A percentile compares a stretch with the other conserved stretches of the same genome.
Evolutionary conservation across 2,797 vertebrate genomes (phyloP).

Genomic region (Trematomus bernacchii): DNA sequence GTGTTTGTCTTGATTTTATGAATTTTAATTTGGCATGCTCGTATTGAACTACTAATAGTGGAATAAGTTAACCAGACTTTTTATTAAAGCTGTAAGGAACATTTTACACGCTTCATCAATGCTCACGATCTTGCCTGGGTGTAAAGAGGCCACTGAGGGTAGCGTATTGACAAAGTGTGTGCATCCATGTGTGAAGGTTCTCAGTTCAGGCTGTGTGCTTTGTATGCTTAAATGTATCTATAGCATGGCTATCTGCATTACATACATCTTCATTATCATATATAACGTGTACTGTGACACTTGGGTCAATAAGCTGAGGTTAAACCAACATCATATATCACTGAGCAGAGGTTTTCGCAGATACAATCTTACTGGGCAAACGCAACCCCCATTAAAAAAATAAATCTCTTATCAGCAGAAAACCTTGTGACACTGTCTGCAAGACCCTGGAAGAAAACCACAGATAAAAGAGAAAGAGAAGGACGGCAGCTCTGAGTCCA

Average conservation of each 20-base stretch:
- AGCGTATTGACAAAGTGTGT: conserved; percentile 5
- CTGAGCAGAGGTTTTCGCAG: conserved; percentile 15
- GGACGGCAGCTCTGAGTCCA: conserved; percentile 1
- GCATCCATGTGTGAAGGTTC: conserved; percentile 2
- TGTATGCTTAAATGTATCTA: conserved; percentile 16
- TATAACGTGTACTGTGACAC: neutral
- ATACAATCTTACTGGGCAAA: conserved; percentile 3
- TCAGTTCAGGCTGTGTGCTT: conserved; percentile 21
- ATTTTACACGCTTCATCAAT: conserved; percentile 5
- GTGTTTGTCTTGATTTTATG: conserved; percentile 12
- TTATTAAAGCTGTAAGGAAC: neutral
- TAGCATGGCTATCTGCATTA: conserved; percentile 7
- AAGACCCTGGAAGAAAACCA: conserved; percentile 20
- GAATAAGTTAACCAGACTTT: neutral
- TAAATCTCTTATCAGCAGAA: conserved; percentile 48
- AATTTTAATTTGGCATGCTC: conserved; percentile 11
- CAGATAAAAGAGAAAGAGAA: conserved; percentile 8
- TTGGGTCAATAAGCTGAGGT: conserved; percentile 46
- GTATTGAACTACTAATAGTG: neutral
- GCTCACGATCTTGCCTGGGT: neutral
- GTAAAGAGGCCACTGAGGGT: conserved; percentile 16
- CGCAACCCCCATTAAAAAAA: conserved; percentile 1
- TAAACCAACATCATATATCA: conserved; percentile 45
- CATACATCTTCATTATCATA: conserved; percentile 47
- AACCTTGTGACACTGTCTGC: conserved; percentile 14